A percentile compares a stretch with the other conserved stretches of the same genome.
Evolutionary conservation across 2,797 vertebrate genomes (phyloP).

Genomic region (Erethizon dorsatum): DNA sequence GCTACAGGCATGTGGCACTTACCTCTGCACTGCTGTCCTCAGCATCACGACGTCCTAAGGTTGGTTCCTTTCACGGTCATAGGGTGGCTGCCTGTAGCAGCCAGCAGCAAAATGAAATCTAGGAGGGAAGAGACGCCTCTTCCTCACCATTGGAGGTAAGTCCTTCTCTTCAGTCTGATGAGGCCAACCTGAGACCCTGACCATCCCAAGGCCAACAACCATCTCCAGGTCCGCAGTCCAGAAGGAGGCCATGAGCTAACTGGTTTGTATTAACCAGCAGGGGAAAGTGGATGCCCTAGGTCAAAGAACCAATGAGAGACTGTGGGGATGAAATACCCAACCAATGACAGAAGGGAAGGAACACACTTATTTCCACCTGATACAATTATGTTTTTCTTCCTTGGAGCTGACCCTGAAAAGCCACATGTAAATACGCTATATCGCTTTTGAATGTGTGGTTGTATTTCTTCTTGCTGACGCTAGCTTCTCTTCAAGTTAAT

Average conservation of each 20-base stretch:
- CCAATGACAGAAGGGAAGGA: slow-evolving; percentile 1
- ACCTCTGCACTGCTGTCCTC: not conserved
- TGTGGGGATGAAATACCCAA: not conserved
- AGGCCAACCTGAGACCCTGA: not conserved
- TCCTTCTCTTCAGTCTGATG: not conserved
- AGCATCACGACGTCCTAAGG: not conserved
- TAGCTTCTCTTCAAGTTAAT: slow-evolving; percentile 79
- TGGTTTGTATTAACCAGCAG: not conserved
- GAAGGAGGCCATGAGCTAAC: not conserved
- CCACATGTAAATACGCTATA: slow-evolving; percentile 65
- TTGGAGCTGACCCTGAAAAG: slow-evolving; percentile 31
- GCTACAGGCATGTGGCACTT: not conserved
- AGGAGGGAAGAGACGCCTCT: not conserved
- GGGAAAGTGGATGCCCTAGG: not conserved
- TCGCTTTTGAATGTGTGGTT: slow-evolving; percentile 31
- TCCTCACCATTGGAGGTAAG: not conserved
- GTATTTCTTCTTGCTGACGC: slow-evolving; percentile 79
- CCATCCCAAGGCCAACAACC: not conserved
- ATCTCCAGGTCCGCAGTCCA: not conserved
- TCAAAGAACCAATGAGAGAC: not conserved
- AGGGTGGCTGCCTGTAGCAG: not conserved
- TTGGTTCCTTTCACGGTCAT: not conserved
- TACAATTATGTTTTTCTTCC: not conserved
- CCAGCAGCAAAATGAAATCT: not conserved
- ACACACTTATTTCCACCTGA: slow-evolving; percentile 13